Evolutionary conservation across 2,113 vertebrate genomes (phyloP), one percentile per base, ranked within the genome.

Genomic region (Apeltes quadracus): DNA sequence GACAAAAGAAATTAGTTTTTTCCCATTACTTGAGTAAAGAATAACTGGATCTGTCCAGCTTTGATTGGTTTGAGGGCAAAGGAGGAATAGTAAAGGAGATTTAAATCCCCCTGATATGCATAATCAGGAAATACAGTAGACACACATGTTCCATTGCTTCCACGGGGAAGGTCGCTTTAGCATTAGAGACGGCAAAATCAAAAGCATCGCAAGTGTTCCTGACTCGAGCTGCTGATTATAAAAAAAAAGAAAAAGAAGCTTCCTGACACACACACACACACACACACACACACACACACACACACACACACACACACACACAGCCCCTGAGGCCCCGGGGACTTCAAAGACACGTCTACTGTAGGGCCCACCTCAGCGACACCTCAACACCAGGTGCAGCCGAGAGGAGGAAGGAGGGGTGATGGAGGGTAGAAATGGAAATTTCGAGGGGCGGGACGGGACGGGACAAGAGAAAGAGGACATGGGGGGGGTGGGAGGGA

Each of bases 341-440:
- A 92, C 86, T 90, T 93, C 91, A 94, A 94, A 93, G 85, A 88
- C 83, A 39, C 54, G 67, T 79, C 79, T 78, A 85, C 87, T 83
- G 84, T 87, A 53, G 50, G n/a, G 50, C 4, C 50, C 14, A 89
- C 78, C 78, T 84, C 85, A 78, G 85, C 38, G 20, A 90, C 91
- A 92, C 91, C 92, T 92, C 86, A 78, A 75, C 76, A 80, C 82
- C 83, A 88, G 86, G 83, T 86, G 87, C 73, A 57, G 54, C 38
- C 56, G 74, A 75, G 50, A 73, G 65, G 69, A 69, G 76, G 80
- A 50, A 57, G 63, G 66, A 62, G 63, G 50, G 74, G 11, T 9
- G 67, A 72, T 5, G 63, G 53, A 50, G 51, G 66, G 14, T 5
- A 22, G 58, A 68, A 65, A 75, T 74, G 67, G 66, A 71, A 70